Base-by-base conservation (phyloP, 2,888 invertebrate genomes). In the Drosophila cognata region DNA sequence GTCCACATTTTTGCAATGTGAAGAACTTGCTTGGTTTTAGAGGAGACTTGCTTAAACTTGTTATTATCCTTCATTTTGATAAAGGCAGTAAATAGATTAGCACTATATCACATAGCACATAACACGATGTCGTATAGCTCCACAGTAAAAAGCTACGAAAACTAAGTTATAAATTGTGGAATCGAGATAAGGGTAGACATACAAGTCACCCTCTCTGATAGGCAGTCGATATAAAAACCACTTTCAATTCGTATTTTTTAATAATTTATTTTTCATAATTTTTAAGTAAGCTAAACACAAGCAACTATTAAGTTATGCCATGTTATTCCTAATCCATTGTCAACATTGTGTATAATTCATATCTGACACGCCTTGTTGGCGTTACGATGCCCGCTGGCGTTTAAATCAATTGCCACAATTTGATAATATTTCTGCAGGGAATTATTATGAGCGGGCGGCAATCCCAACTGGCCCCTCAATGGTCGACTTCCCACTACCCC, bases 361-460 rank as follows among this genome's bases (percentile, higher is more conserved):
- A 36, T 28, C 25, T 60, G 63, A 18, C 55, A 58, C 52, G 64
- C 57, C 68, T 41, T 61, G 55, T 63, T 46, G 58, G 55, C 69
- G 50, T 77, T 69, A 56, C 62, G 69, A 70, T 78, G 75, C 77
- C 81, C 79, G 77, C 78, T 78, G 78, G 87, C 76, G 74, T 72
- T 85, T 82, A 84, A 86, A 88, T 91, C 86, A 91, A 92, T 91
- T 92, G 89, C 85, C 84, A 82, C 86, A 82, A 85, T 87, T 83
- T 91, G 79, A 91, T 91, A 92, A 91, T 92, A 91, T 92, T 91
- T 92, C 91, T 92, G 79, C 81, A 61, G 85, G 84, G 91, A 84
- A 87, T 91, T 85, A 91, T 91, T 91, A 88, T 84, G 81, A 78
- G 64, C 72, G 74, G 61, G 71, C 53, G 38, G 48, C 58, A 48